Conservation (phyloP, 2,888 invertebrate genomes). For the Octodonta nipae region DNA sequence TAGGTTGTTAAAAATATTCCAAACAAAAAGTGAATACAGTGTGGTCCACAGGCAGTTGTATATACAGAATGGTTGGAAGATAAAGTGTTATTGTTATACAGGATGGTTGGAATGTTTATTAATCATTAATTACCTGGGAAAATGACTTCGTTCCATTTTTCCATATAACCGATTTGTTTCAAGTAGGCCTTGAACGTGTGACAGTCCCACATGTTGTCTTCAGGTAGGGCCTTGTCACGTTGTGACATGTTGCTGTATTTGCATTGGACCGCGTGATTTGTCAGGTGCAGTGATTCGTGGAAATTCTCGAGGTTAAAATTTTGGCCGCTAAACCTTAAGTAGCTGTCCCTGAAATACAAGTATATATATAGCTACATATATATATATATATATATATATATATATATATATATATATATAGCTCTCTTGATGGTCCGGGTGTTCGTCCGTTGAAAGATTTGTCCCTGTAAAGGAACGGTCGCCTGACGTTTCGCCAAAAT, state of each 20-base stretch:
- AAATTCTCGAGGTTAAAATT: slow-evolving; percentile 74
- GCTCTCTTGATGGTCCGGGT: no score
- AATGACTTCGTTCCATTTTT: slow-evolving; percentile 71
- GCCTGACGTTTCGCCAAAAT: no score
- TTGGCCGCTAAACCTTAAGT: slow-evolving; percentile 83
- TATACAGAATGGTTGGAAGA: no score
- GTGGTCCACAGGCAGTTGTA: no score
- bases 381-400: no score
- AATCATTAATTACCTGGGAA: slow-evolving; percentile 66
- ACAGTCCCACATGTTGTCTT: slow-evolving; percentile 92
- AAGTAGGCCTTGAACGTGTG: slow-evolving; percentile 55
- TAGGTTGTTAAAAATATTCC: no score
- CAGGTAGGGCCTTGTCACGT: slow-evolving; percentile 63
- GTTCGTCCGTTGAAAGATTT: no score
- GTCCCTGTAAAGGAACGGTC: no score
- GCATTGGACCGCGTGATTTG: slow-evolving; percentile 86
- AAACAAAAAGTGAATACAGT: no score
- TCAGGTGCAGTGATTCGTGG: slow-evolving; percentile 84
- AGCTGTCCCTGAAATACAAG: slow-evolving; percentile 75
- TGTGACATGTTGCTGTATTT: slow-evolving; percentile 61
- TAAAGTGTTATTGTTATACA: no score
- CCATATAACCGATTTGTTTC: slow-evolving; percentile 59
- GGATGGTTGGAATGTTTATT: slow-evolving; percentile 2
- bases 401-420: no score
- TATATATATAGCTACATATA: no score